Evolutionary conservation across 2,888 invertebrate species (phyloP).

Genomic region (Melitaea athalia): DNA sequence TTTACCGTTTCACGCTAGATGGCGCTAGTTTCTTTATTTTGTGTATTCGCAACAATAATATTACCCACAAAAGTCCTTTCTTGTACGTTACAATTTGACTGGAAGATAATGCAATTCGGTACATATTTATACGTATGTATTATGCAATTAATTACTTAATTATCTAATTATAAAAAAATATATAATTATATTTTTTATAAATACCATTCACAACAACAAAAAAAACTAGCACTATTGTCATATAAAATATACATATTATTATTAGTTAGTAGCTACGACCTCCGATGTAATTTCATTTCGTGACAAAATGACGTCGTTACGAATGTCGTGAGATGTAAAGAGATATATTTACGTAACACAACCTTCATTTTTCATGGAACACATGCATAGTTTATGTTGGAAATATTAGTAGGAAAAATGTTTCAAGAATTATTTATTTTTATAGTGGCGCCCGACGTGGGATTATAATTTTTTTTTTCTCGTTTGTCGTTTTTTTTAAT

Average conservation of each 20-base stretch:
- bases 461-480: slow-evolving; percentile 20
- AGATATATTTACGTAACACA: slow-evolving; percentile 45
- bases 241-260: background rate
- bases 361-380: slow-evolving; percentile 70
- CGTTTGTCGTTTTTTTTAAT: slow-evolving; percentile 10
- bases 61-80: too few relatives aligned
- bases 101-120: too few relatives aligned
- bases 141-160: background rate
- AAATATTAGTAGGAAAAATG: slow-evolving; percentile 74
- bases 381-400: slow-evolving; percentile 71
- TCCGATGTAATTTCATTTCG: slow-evolving; percentile 17
- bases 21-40: too few relatives aligned
- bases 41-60: too few relatives aligned
- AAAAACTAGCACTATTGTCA: slow-evolving; percentile 2
- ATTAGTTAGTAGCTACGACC: slow-evolving; percentile 11
- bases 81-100: too few relatives aligned
- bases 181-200: too few relatives aligned
- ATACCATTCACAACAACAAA: background rate
- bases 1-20: too few relatives aligned
- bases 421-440: slow-evolving; percentile 57
- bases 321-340: slow-evolving; percentile 46
- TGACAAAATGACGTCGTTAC: slow-evolving; percentile 24
- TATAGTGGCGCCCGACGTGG: slow-evolving; percentile 32
- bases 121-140: too few relatives aligned
- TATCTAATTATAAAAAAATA: too few relatives aligned